These are phyloP conservation scores for Sminthurides bifidus DNA, from an alignment of 1,140 invertebrate genomes.

Conservation along the genomic window DNA sequence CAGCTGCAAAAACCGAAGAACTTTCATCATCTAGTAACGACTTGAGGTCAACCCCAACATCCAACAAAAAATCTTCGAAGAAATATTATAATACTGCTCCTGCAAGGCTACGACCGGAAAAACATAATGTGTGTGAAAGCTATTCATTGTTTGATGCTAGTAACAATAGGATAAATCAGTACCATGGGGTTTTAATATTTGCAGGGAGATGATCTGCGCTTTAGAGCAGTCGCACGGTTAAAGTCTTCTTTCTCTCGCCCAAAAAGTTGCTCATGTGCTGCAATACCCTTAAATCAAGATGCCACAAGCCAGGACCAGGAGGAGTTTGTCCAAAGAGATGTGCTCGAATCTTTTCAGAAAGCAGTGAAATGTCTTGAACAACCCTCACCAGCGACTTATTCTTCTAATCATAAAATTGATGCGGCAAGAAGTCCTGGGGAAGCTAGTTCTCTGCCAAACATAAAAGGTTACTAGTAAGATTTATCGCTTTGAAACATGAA, in stretches of 20 bases:
- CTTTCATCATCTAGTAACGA: conserved; percentile 18
- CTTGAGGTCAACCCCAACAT: neutral
- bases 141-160: conserved; percentile 28
- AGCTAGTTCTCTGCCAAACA: too few relatives aligned
- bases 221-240: neutral
- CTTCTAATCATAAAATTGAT: too few relatives aligned
- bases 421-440: too few relatives aligned
- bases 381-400: conserved; percentile 9
- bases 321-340: conserved; percentile 22
- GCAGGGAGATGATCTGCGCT: conserved; percentile 42
- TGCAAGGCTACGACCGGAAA: conserved; percentile 30
- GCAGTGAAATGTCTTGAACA: conserved; percentile 25
- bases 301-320: neutral
- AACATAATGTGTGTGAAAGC: conserved; percentile 16
- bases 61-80: conserved; percentile 19
- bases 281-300: conserved; percentile 11
- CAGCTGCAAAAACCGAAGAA: conserved; percentile 29
- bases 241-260: conserved; percentile 11
- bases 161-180: too few relatives aligned
- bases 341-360: conserved; percentile 23
- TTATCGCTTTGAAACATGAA: too few relatives aligned
- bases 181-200: too few relatives aligned
- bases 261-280: conserved; percentile 29
- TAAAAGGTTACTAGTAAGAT: too few relatives aligned
- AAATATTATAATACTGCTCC: conserved; percentile 30